These are phyloP conservation scores for Microplitis demolitor DNA, from an alignment of 1,140 invertebrate species.

Conservation along the genomic window DNA sequence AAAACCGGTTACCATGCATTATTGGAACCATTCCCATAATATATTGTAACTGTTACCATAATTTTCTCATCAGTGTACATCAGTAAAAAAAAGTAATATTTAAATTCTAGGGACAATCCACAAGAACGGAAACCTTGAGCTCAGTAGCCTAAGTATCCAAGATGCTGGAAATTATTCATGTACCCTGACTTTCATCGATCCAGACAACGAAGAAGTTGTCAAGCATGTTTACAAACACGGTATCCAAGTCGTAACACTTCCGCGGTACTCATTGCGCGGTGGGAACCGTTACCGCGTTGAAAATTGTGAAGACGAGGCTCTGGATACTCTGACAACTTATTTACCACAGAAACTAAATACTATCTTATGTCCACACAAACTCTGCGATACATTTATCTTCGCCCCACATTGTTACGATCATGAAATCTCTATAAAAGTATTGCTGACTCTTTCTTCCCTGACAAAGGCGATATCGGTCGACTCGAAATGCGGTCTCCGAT, in stretches of 20 bases:
- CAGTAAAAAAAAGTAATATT: no score
- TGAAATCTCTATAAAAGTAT: constrained; percentile 40
- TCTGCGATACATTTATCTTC: constrained; percentile 42
- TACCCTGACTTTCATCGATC: constrained; percentile 46
- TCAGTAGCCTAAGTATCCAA: constrained; percentile 45
- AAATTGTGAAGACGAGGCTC: constrained; percentile 39
- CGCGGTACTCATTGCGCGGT: constrained; percentile 42
- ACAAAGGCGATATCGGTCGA: constrained; percentile 40
- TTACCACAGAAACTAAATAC: constrained; percentile 44
- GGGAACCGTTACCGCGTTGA: constrained; percentile 41
- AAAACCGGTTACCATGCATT: no score
- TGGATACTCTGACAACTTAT: constrained; percentile 38
- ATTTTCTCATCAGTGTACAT: no score
- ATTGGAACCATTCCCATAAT: no score
- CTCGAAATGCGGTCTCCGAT: constrained; percentile 43
- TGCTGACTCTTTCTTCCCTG: constrained; percentile 43
- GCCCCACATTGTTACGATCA: constrained; percentile 39
- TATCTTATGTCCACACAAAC: constrained; percentile 40
- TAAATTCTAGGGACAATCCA: constrained; percentile 37
- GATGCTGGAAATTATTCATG: constrained; percentile 53
- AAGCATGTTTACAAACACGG: constrained; percentile 42
- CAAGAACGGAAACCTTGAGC: constrained; percentile 45
- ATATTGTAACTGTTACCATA: no score
- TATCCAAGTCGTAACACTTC: constrained; percentile 43
- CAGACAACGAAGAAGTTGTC: constrained; percentile 48